These are phyloP conservation scores for Gallirallus australis DNA, from an alignment of 2,797 vertebrate genomes.

Conservation along the genomic window DNA sequence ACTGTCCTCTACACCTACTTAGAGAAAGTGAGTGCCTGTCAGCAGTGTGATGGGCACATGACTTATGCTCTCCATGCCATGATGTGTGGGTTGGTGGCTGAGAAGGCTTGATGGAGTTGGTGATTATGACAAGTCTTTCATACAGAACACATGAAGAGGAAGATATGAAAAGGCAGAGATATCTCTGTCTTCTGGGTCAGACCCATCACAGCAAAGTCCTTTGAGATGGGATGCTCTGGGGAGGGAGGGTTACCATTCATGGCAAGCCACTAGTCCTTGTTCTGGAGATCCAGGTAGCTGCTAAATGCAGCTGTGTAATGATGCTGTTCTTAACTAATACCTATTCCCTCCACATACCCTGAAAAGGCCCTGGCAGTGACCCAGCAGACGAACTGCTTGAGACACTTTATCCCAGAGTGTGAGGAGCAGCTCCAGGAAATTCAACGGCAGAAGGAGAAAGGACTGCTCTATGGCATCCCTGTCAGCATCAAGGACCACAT, in stretches of 20 bases:
- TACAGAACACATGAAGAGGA: background rate
- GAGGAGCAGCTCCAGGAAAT: constrained; percentile 80
- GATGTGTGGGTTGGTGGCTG: background rate
- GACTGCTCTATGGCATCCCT: constrained; percentile 87
- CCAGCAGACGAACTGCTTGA: constrained; percentile 83
- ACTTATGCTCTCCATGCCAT: background rate
- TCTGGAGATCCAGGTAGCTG: background rate
- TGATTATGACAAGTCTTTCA: background rate
- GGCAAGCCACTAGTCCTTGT: background rate
- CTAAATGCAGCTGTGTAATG: background rate
- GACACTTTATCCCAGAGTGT: constrained; percentile 83
- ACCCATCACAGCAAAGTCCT: background rate
- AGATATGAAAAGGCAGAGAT: background rate
- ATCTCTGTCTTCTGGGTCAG: background rate
- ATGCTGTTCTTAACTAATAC: background rate
- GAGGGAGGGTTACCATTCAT: background rate
- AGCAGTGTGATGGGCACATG: background rate
- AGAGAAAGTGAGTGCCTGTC: constrained; percentile 79
- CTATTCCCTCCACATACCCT: accelerated
- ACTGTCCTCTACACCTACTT: constrained; percentile 85
- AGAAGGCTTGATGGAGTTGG: background rate
- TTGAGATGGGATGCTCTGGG: background rate
- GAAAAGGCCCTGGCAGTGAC: constrained; percentile 82
- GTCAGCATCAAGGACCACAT: constrained; percentile 89
- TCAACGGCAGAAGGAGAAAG: constrained; percentile 52